These are phyloP conservation scores for Pristis pectinata DNA, from an alignment of 2,797 vertebrate genomes.

Conservation along the genomic window DNA sequence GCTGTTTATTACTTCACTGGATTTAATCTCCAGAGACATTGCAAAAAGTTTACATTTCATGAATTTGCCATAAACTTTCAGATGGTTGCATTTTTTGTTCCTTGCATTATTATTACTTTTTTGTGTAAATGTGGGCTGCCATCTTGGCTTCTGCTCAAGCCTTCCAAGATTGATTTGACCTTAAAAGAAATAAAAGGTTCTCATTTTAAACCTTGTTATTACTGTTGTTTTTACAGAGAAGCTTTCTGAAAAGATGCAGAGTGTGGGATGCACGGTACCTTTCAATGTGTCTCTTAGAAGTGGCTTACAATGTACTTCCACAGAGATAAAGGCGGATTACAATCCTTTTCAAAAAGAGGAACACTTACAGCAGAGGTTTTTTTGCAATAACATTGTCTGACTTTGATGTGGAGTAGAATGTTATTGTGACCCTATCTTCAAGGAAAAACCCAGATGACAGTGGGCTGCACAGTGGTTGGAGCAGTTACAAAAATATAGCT, in stretches of 20 bases:
- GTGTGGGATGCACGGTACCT: background rate
- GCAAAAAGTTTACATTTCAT: background rate
- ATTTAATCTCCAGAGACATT: background rate
- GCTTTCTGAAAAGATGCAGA: background rate
- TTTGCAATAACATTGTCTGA: conserved; percentile 23
- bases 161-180: background rate
- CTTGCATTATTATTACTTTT: too few species aligned
- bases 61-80: background rate
- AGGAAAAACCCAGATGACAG: conserved; percentile 39
- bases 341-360: conserved; percentile 11
- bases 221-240: background rate
- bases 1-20: background rate
- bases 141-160: background rate
- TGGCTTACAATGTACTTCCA: background rate
- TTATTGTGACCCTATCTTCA: conserved; percentile 57
- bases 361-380: background rate
- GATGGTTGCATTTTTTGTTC: background rate
- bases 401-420: conserved; percentile 63
- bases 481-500: conserved; percentile 10
- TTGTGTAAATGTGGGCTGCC: background rate
- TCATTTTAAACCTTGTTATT: background rate
- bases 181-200: background rate
- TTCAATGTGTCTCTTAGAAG: conserved; percentile 16
- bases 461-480: conserved; percentile 22
- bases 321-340: conserved; percentile 27